phyloP scores from a whole-genome alignment of 2,113 vertebrate genomes.

The Plotosus lineatus region DNA sequence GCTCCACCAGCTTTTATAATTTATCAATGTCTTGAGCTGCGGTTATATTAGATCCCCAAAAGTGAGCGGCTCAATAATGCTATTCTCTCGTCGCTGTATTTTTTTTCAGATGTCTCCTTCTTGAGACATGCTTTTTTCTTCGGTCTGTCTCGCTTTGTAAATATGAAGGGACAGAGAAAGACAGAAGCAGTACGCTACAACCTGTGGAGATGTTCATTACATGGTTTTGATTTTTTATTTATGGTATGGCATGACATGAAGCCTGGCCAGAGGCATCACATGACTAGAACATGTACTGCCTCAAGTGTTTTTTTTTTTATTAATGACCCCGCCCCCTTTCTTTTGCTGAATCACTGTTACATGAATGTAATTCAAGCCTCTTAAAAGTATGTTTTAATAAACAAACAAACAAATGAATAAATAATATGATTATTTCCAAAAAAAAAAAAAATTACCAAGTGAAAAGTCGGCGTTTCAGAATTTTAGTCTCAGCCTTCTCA shows the following conservation, averaged over 20 bases:
- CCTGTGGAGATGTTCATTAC: not conserved
- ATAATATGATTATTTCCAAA: too few species aligned
- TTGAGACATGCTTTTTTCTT: not conserved
- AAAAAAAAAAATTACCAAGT: not conserved
- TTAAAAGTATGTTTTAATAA: too few species aligned
- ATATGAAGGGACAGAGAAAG: not conserved
- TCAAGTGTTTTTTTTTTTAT: not conserved
- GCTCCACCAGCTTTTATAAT: conserved; percentile 24
- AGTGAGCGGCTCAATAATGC: conserved; percentile 32
- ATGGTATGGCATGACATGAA: not conserved
- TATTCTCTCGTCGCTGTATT: not conserved
- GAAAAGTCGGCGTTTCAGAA: too few species aligned
- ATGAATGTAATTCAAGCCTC: not conserved
- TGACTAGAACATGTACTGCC: not conserved
- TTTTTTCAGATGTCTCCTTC: not conserved
- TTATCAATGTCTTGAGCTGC: conserved; percentile 13
- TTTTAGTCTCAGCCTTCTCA: not conserved
- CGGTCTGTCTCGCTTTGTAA: not conserved
- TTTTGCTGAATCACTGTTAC: not conserved
- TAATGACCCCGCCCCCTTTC: not conserved
- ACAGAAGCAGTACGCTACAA: not conserved
- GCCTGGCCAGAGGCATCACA: not conserved
- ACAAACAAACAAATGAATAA: too few species aligned
- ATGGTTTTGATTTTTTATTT: not conserved
- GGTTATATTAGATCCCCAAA: conserved; percentile 5